Evolutionary conservation across 2,888 invertebrate genomes (phyloP).

Genomic region (Drosophila algonquin): DNA sequence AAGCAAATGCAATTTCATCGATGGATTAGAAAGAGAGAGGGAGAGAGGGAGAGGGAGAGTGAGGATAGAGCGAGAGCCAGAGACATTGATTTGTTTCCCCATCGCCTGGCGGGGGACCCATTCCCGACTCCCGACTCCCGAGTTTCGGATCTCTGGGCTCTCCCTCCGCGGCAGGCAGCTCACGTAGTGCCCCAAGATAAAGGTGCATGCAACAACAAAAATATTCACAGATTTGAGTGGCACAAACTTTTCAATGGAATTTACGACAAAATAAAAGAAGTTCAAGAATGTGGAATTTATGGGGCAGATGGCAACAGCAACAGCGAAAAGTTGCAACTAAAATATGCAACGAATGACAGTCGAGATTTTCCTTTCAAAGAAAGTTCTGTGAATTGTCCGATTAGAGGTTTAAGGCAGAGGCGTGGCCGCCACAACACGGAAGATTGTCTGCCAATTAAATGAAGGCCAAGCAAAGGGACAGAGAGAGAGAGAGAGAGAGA

Average conservation of each 20-base stretch:
- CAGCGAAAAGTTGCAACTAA: too few species aligned
- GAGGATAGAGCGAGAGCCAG: slow-evolving; percentile 1
- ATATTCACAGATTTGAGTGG: slow-evolving; percentile 43
- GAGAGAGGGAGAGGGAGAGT: background rate
- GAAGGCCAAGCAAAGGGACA: too few species aligned
- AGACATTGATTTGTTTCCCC: slow-evolving; percentile 46
- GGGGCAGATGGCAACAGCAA: background rate
- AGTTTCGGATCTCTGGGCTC: slow-evolving; percentile 2
- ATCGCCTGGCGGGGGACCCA: background rate
- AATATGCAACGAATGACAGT: too few species aligned
- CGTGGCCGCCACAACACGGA: too few species aligned
- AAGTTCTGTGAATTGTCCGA: too few species aligned
- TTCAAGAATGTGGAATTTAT: slow-evolving; percentile 39
- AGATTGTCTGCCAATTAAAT: too few species aligned
- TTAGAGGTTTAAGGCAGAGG: too few species aligned
- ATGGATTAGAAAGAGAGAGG: slow-evolving; percentile 29
- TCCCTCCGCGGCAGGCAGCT: slow-evolving; percentile 26
- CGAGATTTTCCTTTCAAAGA: too few species aligned
- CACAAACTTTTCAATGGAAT: slow-evolving; percentile 63
- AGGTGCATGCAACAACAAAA: slow-evolving; percentile 37
- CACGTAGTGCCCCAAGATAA: slow-evolving; percentile 43
- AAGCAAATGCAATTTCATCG: slow-evolving; percentile 43
- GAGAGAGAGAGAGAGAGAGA: too few species aligned
- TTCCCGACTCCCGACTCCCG: background rate
- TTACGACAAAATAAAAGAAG: slow-evolving; percentile 52